These are phyloP conservation scores for Acanthochromis polyacanthus DNA, from an alignment of 2,113 vertebrate species.

Conservation along the genomic window DNA sequence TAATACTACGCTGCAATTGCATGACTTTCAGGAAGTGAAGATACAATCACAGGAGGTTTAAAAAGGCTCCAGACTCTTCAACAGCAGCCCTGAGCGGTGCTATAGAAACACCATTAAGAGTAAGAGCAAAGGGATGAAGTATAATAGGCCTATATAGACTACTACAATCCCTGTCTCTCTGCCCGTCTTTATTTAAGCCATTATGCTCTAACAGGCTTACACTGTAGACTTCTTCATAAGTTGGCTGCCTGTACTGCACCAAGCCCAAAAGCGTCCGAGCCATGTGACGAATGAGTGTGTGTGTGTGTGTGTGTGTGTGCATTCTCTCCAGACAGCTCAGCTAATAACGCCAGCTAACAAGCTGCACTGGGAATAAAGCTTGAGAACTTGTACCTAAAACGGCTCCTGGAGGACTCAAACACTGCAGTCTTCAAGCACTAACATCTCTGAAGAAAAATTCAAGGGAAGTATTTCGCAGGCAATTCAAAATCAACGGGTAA, in stretches of 20 bases:
- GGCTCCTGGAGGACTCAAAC: conserved; percentile 61
- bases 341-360: conserved; percentile 70
- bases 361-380: conserved; percentile 69
- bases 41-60: conserved; percentile 43
- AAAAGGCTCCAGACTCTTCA: conserved; percentile 40
- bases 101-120: conserved; percentile 54
- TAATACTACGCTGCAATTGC: conserved; percentile 12
- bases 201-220: conserved; percentile 53
- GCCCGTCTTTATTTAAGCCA: conserved; percentile 59
- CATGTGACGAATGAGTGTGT: conserved; percentile 14
- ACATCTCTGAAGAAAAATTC: conserved; percentile 43
- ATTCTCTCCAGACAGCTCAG: conserved; percentile 37
- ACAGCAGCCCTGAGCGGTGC: conserved; percentile 29
- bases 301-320: conserved; percentile 22
- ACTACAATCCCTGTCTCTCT: conserved; percentile 51
- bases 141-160: conserved; percentile 48
- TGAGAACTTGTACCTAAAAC: conserved; percentile 55
- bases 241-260: conserved; percentile 40
- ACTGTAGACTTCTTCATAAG: conserved; percentile 56
- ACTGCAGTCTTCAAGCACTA: conserved; percentile 11
- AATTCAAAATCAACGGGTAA: conserved; percentile 36
- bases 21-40: conserved; percentile 27
- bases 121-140: conserved; percentile 52
- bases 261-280: conserved; percentile 37
- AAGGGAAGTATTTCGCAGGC: conserved; percentile 31